Base-by-base conservation (phyloP, 2,888 invertebrate species). In the Drosophila koepferae region DNA sequence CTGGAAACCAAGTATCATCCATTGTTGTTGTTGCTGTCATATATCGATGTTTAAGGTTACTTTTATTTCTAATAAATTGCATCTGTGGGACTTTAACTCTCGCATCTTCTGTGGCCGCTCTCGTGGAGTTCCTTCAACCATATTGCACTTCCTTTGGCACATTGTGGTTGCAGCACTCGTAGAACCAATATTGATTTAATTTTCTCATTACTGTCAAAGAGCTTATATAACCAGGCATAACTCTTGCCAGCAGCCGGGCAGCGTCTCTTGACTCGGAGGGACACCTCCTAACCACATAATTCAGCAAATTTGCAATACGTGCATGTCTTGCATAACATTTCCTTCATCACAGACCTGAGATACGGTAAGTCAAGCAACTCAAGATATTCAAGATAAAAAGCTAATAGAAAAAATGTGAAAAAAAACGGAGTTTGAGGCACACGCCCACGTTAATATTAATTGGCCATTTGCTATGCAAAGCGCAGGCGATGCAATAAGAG, bases 391-490 rank as follows among this genome's bases (percentile, higher is more conserved):
- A 74, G 75, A 74, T 75, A 77, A 44, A 23, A 7, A 46, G 46
- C 53, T 14, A 36, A 36, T 3, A 41, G 28, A 53, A 36, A 36
- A 36, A 7, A 3, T 12, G 16, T 40, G 40, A 18, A 51, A 20
- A 43, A 54, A 44, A 48, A 58, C 44, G 4, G n/a, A 51, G 46
- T 56, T 28, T 18, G 48, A 54, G 72, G 65, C 89, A 70, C 90
- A 90, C 89, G 85, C 89, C 90, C 81, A 90, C 87, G 72, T 68
- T 72, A 86, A 90, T 84, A 90, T 90, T 85, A 90, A 90, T 90
- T 85, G 85, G 82, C 84, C 81, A 83, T 84, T 84, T 74, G 77
- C 84, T 82, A 82, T 81, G 80, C 80, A 81, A 81, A 67, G 64
- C 73, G 73, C 79, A 68, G 68, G 70, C 79, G 65, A 71, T 72